Conservation (phyloP, 2,888 invertebrate species). For the Aphrophora alni region DNA sequence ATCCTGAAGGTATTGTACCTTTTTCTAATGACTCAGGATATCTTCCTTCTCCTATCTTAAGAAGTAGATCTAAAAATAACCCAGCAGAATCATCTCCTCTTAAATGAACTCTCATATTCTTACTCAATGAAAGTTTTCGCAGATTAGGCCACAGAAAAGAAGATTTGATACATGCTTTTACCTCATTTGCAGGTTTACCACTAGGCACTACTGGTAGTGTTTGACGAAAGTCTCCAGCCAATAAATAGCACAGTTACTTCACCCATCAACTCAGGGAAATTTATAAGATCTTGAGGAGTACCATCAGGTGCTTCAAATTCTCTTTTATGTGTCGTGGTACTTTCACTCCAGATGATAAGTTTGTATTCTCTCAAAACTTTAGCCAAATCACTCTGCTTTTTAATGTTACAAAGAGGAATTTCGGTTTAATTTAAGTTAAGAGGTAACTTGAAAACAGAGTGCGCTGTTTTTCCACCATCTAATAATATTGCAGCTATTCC, state of each 20-base stretch:
- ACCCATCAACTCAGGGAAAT: background rate
- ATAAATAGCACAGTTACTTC: conserved; percentile 2
- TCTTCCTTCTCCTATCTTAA: too few species aligned
- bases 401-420: conserved; percentile 10
- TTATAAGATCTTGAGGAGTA: background rate
- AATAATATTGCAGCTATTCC: conserved; percentile 53
- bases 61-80: background rate
- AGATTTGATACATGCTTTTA: too few species aligned
- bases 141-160: too few species aligned
- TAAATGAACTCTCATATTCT: background rate
- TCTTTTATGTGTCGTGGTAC: background rate
- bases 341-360: too few species aligned
- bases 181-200: conserved; percentile 9
- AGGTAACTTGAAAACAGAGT: too few species aligned
- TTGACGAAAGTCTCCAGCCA: conserved; percentile 29
- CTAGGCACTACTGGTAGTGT: conserved; percentile 11
- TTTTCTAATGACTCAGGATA: background rate
- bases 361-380: background rate
- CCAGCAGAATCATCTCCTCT: too few species aligned
- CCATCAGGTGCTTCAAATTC: too few species aligned
- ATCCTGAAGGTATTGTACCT: background rate
- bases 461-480: background rate
- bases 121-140: too few species aligned
- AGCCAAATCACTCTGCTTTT: background rate
- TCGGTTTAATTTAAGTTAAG: background rate